These are phyloP conservation scores for Diabrotica virgifera DNA, from an alignment of 1,140 invertebrate species.

Conservation along the genomic window DNA sequence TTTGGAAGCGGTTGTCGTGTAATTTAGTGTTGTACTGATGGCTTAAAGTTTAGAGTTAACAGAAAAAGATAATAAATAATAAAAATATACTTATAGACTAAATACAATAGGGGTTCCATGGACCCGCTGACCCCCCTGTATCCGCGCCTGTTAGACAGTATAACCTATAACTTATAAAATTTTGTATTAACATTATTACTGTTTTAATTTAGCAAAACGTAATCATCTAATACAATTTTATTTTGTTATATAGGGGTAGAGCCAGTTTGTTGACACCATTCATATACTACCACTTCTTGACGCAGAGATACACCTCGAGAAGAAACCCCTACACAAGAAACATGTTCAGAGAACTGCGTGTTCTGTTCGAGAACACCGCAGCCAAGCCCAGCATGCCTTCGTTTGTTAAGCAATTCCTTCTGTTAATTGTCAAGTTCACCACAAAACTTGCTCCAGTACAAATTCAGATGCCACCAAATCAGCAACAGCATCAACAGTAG, in stretches of 20 bases:
- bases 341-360: conserved; percentile 77
- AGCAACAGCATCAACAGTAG: not conserved
- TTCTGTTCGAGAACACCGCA: conserved; percentile 59
- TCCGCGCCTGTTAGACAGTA: not conserved
- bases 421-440: conserved; percentile 56
- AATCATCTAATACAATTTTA: not conserved
- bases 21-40: too few species aligned
- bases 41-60: too few species aligned
- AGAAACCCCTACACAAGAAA: conserved; percentile 93
- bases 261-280: conserved; percentile 84
- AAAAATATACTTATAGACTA: too few species aligned
- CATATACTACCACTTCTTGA: conserved; percentile 93
- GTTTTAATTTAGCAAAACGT: too few species aligned
- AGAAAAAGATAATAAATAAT: too few species aligned
- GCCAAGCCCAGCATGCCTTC: conserved; percentile 60
- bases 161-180: too few species aligned
- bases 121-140: too few species aligned
- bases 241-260: conserved; percentile 68
- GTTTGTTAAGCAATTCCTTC: conserved; percentile 55
- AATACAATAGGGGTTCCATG: too few species aligned
- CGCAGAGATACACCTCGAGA: conserved; percentile 82
- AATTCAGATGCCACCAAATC: conserved; percentile 23
- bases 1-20: too few species aligned
- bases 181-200: too few species aligned
- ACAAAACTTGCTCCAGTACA: conserved; percentile 63